These are phyloP conservation scores for Halocynthia aurantium DNA, from an alignment of 23 tunicate species.

Conservation along the genomic window DNA sequence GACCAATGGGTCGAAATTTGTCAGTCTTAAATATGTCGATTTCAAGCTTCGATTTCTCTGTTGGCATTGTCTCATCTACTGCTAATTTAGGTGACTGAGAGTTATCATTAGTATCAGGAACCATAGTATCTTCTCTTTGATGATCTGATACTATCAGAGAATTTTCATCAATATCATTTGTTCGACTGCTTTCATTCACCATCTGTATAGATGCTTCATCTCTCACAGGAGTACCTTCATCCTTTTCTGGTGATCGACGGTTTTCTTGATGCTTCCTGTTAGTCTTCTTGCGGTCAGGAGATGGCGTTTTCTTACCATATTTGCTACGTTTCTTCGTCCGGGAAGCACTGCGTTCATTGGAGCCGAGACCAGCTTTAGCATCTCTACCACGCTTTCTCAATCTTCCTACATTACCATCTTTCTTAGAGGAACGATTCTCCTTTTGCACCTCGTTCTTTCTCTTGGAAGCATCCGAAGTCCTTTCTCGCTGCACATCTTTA, in stretches of 20 bases:
- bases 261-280: constrained; percentile 4
- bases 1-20: no score
- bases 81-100: no score
- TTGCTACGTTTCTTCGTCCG: constrained; percentile 3
- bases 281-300: neutral
- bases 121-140: no score
- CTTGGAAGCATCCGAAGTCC: constrained; percentile 1
- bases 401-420: neutral
- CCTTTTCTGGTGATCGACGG: constrained; percentile 24
- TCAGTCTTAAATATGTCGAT: no score
- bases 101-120: no score
- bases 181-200: constrained; percentile 1
- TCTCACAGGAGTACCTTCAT: constrained; percentile 88
- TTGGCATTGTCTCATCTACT: no score
- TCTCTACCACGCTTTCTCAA: no score
- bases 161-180: constrained; percentile 8
- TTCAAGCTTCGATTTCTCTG: no score
- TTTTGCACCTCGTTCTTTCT: neutral
- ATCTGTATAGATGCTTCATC: constrained; percentile 50
- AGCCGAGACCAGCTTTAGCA: no score
- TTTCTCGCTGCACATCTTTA: neutral
- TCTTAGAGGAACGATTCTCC: neutral
- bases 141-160: no score
- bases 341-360: neutral
- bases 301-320: neutral